Base-by-base conservation (phyloP, 2,113 vertebrate species). In the Laticauda colubrina region DNA sequence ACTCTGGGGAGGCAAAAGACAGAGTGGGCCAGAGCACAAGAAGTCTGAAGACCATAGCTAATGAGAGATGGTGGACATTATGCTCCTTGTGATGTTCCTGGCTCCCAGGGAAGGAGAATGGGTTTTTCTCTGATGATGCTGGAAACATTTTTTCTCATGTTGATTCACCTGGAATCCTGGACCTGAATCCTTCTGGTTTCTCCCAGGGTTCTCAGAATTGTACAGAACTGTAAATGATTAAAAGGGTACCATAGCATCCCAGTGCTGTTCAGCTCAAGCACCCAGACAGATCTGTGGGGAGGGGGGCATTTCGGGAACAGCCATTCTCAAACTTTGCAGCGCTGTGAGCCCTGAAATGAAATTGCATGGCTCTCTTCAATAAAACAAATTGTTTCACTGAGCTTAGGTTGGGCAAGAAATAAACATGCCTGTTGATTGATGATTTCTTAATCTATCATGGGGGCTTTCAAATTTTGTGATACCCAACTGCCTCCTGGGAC, bases 1-100 rank as follows among this genome's bases (percentile, higher is more conserved):
- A 98, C 59, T 97, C 97, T 98, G 92, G 8, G 20, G 8, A 91
- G 48, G 55, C 39, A 88, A 51, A 45, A 45, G 29, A 4, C 0
- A 64, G 81, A 24, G 9, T 89, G 12, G 12, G 20, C 12, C 34
- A 54, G 45, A 69, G 6, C 26, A 3, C 3, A 24, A 4, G 2
- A 24, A 85, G 48, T 61, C 21, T 57, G 39, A 39, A 20, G 45
- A 5, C 12, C 21, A 2, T 39, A 5, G 20, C 18, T 61, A 34
- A 20, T 2, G n/a, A 23, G 4, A 53, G 56, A 34, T 7, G 34
- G 5, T 51, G 51, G 51, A 11, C 75, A 9, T 11, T 61, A 61
- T 29, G 3, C 26, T 91, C 24, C 20, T 39, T 23, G 6, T 54
- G 53, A 64, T 12, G 15, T 45, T 56, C 53, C 69, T 85, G 23